A percentile compares a stretch with the other conserved stretches of the same genome.
phyloP scores from a whole-genome alignment of 1,140 invertebrate species.

The Nymphalis io region DNA sequence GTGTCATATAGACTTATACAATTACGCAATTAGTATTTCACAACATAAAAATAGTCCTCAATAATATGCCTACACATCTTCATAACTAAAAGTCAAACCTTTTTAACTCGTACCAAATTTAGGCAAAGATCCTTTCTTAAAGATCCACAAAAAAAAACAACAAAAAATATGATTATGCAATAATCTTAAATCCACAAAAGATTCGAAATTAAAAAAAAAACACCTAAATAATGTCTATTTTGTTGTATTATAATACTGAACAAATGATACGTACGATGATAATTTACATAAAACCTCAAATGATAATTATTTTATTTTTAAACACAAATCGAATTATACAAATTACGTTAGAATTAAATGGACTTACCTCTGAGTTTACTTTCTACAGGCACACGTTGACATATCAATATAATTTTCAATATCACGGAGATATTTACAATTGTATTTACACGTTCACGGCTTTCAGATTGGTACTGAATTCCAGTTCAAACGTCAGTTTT shows the following conservation, averaged over 20 bases:
- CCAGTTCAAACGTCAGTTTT: slow-evolving; percentile 35
- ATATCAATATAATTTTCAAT: neutral
- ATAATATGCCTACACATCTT: too few species aligned
- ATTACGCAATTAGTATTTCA: too few species aligned
- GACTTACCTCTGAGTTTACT: slow-evolving; percentile 4
- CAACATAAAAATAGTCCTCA: too few species aligned
- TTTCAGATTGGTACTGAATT: slow-evolving; percentile 27
- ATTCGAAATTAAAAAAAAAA: too few species aligned
- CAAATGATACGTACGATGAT: too few species aligned
- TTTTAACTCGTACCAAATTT: neutral
- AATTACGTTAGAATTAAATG: neutral
- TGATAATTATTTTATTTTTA: neutral
- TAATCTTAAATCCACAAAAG: too few species aligned
- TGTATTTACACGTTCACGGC: slow-evolving; percentile 31
- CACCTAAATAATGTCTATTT: too few species aligned
- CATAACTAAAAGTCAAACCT: neutral
- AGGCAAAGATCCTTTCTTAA: neutral
- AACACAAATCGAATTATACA: neutral
- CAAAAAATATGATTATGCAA: too few species aligned
- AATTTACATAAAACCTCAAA: too few species aligned
- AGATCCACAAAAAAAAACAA: too few species aligned
- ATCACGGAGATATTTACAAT: slow-evolving; percentile 8
- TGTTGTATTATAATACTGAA: too few species aligned
- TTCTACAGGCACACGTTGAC: neutral
- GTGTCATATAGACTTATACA: too few species aligned